These are phyloP conservation scores for Naja naja DNA, from an alignment of 2,113 vertebrate genomes.

Conservation along the genomic window DNA sequence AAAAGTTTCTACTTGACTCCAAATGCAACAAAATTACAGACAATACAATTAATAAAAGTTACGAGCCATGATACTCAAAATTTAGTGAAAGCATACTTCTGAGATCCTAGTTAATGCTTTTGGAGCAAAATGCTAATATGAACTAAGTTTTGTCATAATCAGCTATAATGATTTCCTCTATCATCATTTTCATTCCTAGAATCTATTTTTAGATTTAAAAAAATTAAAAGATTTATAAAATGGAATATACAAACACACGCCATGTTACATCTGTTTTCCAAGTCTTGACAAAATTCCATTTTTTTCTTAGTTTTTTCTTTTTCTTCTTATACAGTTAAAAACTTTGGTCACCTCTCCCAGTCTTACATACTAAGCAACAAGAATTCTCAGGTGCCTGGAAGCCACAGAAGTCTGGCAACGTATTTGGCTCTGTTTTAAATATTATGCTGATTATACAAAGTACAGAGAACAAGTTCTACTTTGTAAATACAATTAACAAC, in stretches of 20 bases:
- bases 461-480: conserved; percentile 62
- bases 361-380: conserved; percentile 9
- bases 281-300: neutral
- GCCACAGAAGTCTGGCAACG: conserved; percentile 59
- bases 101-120: neutral
- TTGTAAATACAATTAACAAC: conserved; percentile 60
- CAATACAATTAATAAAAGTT: neutral
- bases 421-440: conserved; percentile 60
- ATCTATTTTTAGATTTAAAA: neutral
- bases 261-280: neutral
- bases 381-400: conserved; percentile 44
- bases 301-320: conserved; percentile 1
- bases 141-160: neutral
- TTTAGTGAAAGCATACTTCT: neutral
- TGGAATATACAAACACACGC: neutral
- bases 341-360: conserved; percentile 38
- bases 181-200: neutral
- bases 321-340: conserved; percentile 9
- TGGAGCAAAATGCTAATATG: neutral
- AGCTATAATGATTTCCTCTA: neutral
- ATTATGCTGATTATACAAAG: conserved; percentile 56
- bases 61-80: neutral
- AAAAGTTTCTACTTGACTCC: neutral
- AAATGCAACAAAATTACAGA: neutral
- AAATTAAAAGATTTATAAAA: neutral